phyloP scores from a whole-genome alignment of 2,113 vertebrate species.

The Xenopus tropicalis region DNA sequence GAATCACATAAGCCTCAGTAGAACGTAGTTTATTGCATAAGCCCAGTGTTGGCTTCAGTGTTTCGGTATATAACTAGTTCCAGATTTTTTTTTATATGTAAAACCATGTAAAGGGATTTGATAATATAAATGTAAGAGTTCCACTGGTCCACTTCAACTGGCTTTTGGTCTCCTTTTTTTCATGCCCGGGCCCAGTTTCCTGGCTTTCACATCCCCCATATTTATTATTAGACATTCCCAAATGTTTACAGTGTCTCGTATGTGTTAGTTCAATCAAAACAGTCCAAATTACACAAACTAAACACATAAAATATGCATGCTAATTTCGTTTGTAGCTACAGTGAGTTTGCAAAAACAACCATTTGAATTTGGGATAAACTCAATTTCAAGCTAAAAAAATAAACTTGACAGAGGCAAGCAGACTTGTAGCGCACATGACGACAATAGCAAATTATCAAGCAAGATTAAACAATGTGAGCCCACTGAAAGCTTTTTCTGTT shows the following conservation, averaged over 20 bases:
- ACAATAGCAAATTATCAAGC: conserved; percentile 11
- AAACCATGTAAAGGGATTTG: conserved; percentile 26
- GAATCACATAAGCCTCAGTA: conserved; percentile 28
- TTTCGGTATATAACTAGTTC: conserved; percentile 34
- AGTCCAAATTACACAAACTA: conserved; percentile 44
- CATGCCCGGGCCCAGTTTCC: conserved; percentile 9
- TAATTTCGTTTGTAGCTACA: conserved; percentile 45
- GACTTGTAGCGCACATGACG: conserved; percentile 31
- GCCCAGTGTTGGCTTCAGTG: conserved; percentile 17
- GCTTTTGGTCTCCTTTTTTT: not conserved
- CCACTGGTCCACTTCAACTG: conserved; percentile 1
- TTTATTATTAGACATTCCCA: conserved; percentile 43
- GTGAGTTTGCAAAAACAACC: conserved; percentile 46
- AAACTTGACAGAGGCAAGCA: conserved; percentile 17
- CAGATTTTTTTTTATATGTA: conserved; percentile 23
- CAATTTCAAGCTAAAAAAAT: conserved; percentile 37
- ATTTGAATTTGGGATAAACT: conserved; percentile 45
- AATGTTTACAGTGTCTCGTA: conserved; percentile 40
- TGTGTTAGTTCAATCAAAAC: conserved; percentile 45
- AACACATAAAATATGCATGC: conserved; percentile 43
- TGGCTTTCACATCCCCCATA: conserved; percentile 23
- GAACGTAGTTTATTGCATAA: conserved; percentile 35
- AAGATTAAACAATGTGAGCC: not conserved
- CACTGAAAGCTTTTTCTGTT: conserved; percentile 17
- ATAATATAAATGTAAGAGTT: conserved; percentile 24